Base-by-base conservation (phyloP, 2,888 invertebrate genomes). In the Bombylius discolor region DNA sequence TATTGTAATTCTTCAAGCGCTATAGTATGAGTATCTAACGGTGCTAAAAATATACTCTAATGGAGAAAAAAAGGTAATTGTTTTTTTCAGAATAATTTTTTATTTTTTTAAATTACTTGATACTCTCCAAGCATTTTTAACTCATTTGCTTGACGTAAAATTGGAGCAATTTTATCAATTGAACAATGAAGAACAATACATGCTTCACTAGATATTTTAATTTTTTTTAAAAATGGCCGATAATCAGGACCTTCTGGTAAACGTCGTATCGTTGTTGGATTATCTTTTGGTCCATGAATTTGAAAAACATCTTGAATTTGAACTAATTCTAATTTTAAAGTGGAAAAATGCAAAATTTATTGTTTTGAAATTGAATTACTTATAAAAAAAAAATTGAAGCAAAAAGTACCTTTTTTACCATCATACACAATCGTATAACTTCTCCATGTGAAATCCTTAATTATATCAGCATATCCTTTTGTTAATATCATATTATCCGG, bases 371-470 rank as follows among this genome's bases (percentile, higher is more conserved):
- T 36, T 36, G 4, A 36, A 36, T 36, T 36, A 34, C 5, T 36
- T 36, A 36, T 3, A 36, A 36, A 36, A 3, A 36, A 36, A 36
- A 36, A 36, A 5, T 7, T 44, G 23, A 23, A 23, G 23, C 23
- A 23, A 23, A 23, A 9, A 9, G 58, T 66, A 81, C 87, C 89
- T 66, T 84, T 86, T 67, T 87, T 85, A 66, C 84, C 83, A 74
- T 93, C 91, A 70, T 91, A 92, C 53, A 92, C 79, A 48, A 89
- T 82, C 4, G 89, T 86, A 66, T 87, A 90, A 62, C 80, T 81
- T 62, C 83, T 82, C 92, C 92, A 92, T 62, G 82, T 82, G 70
- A 85, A 84, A 59, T 81, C 81, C 61, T 81, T 80, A 5, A 92
- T 79, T 48, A 90, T 72, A 67, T 83, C 83, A 4, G 86, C 83